A percentile compares a stretch with the other conserved stretches of the same genome.
Evolutionary conservation across 2,797 vertebrate species (phyloP).

Genomic region (Pipistrellus pygmaeus): DNA sequence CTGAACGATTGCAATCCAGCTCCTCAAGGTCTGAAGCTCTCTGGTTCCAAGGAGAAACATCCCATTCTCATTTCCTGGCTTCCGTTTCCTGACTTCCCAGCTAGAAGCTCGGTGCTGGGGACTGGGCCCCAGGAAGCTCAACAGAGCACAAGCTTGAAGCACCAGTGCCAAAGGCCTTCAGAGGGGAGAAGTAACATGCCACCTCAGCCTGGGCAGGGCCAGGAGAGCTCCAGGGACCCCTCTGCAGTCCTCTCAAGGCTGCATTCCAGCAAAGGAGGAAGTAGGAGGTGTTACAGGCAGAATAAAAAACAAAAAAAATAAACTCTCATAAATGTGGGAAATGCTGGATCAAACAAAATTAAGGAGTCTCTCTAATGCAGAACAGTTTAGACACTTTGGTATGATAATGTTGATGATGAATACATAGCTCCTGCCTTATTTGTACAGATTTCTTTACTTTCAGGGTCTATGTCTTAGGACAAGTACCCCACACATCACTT

Average conservation of each 20-base stretch:
- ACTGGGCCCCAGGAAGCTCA: neutral
- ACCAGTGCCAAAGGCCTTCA: neutral
- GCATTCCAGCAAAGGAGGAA: neutral
- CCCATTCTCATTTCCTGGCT: neutral
- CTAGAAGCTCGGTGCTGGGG: neutral
- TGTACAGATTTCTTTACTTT: slow-evolving; percentile 9
- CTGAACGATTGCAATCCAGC: neutral
- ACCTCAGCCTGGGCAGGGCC: neutral
- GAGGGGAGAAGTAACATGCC: neutral
- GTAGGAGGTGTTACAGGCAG: neutral
- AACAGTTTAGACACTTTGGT: neutral
- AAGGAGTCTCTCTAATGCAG: neutral
- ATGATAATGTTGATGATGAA: neutral
- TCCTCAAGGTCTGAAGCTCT: neutral
- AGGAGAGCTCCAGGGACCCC: neutral
- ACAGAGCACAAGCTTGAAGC: neutral
- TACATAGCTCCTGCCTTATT: neutral
- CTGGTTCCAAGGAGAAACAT: neutral
- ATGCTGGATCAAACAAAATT: neutral
- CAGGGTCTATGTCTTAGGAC: neutral
- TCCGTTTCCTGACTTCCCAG: neutral
- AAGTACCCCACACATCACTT: neutral
- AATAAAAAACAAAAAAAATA: neutral
- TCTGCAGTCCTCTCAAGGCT: neutral
- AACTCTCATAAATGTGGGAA: neutral